Percentiles rank a stretch among this genome's conserved stretches.
Conservation (phyloP, 1,140 invertebrate genomes). For the Oscheius sp. region DNA sequence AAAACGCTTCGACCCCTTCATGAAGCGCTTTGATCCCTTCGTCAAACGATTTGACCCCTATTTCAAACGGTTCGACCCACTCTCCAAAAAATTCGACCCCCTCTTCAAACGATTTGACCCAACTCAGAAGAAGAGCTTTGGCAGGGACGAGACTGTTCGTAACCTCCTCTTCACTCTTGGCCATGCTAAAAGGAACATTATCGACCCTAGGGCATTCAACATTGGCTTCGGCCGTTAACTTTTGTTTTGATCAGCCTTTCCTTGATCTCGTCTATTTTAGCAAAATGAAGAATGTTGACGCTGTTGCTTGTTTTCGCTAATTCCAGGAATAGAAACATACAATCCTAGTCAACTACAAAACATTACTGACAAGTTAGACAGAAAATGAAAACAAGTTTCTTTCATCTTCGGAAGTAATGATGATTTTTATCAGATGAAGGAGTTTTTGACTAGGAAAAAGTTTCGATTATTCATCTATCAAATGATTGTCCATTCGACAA, state of each 20-base stretch:
- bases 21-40: conserved; percentile 3
- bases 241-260: neutral
- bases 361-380: too few species aligned
- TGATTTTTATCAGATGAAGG: too few species aligned
- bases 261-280: neutral
- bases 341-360: too few species aligned
- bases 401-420: too few species aligned
- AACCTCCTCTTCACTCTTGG: neutral
- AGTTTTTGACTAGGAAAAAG: too few species aligned
- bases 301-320: too few species aligned
- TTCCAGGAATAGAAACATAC: too few species aligned
- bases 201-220: neutral
- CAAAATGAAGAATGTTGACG: neutral
- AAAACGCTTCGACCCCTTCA: neutral
- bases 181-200: neutral
- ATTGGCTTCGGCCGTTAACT: neutral
- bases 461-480: too few species aligned
- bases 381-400: too few species aligned
- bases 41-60: neutral
- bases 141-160: neutral
- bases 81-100: neutral
- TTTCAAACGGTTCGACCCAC: neutral
- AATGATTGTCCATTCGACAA: too few species aligned
- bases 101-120: conserved; percentile 2
- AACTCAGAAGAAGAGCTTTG: neutral